Conservation (phyloP, 2,888 invertebrate genomes). For the Blastobasis adustella region DNA sequence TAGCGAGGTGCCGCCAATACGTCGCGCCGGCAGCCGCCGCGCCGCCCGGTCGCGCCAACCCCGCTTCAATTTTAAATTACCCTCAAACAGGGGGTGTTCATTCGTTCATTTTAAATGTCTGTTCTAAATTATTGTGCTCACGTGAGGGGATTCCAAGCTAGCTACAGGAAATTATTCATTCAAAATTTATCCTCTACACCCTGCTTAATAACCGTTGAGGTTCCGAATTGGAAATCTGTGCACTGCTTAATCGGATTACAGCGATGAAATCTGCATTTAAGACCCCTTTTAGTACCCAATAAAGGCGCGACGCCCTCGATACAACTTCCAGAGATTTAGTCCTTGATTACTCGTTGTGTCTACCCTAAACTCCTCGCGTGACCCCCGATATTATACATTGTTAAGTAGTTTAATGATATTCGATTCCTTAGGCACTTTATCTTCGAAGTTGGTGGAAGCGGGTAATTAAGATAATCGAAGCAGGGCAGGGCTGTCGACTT, state of each 20-base stretch:
- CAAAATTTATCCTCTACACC: constrained; percentile 42
- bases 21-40: constrained; percentile 26
- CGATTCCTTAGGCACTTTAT: constrained; percentile 9
- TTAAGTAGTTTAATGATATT: constrained; percentile 5
- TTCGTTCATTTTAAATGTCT: constrained; percentile 38
- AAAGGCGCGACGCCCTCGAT: too few species aligned
- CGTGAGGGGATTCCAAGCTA: constrained; percentile 19
- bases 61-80: constrained; percentile 60
- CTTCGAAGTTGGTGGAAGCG: constrained; percentile 22
- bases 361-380: constrained; percentile 6
- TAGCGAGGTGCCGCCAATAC: constrained; percentile 22
- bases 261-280: background rate
- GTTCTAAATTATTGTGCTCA: constrained; percentile 28
- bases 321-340: background rate
- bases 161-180: constrained; percentile 37
- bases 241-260: constrained; percentile 25
- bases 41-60: constrained; percentile 33
- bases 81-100: constrained; percentile 40
- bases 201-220: constrained; percentile 57
- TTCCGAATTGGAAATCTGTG: constrained; percentile 56
- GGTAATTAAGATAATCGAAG: constrained; percentile 41
- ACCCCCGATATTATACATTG: constrained; percentile 7
- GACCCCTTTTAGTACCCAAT: background rate
- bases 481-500: constrained; percentile 45
- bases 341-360: background rate